Conservation (phyloP, 2,888 invertebrate species). For the Perdita meconis region DNA sequence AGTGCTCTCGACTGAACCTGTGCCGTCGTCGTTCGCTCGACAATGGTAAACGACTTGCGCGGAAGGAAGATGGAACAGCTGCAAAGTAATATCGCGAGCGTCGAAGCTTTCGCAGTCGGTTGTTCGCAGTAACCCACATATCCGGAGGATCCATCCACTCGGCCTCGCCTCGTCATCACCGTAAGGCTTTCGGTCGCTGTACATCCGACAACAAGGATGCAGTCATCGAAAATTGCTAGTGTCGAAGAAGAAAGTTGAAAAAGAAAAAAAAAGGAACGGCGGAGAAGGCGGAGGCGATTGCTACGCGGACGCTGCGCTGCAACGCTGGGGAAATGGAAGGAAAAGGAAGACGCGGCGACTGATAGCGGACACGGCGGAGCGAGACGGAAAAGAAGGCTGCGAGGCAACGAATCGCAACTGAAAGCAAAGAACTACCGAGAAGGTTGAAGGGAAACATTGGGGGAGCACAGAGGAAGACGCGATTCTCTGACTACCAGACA, state of each 20-base stretch:
- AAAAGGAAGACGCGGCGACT: constrained; percentile 4
- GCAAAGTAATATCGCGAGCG: constrained; percentile 39
- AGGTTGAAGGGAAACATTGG: neutral
- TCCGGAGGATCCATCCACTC: constrained; percentile 34
- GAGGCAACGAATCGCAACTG: constrained; percentile 18
- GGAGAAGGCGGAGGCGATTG: neutral
- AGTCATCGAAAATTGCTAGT: constrained; percentile 50
- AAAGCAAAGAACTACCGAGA: constrained; percentile 15
- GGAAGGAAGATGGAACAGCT: neutral
- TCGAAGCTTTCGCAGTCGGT: constrained; percentile 43
- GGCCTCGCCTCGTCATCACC: constrained; percentile 25
- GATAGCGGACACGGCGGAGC: neutral
- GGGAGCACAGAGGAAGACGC: neutral
- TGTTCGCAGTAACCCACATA: constrained; percentile 65
- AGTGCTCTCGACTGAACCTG: neutral
- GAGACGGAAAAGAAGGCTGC: neutral
- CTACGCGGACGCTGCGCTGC: neutral
- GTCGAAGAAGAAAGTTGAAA: neutral
- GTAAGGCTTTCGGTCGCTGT: constrained; percentile 39
- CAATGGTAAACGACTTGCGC: neutral
- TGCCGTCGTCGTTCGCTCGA: neutral
- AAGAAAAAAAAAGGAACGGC: neutral
- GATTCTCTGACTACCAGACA: constrained; percentile 51
- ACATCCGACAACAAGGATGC: constrained; percentile 30
- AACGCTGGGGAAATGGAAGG: neutral